phyloP scores from a whole-genome alignment of 2,888 invertebrate genomes.

The Dascillus cervinus region DNA sequence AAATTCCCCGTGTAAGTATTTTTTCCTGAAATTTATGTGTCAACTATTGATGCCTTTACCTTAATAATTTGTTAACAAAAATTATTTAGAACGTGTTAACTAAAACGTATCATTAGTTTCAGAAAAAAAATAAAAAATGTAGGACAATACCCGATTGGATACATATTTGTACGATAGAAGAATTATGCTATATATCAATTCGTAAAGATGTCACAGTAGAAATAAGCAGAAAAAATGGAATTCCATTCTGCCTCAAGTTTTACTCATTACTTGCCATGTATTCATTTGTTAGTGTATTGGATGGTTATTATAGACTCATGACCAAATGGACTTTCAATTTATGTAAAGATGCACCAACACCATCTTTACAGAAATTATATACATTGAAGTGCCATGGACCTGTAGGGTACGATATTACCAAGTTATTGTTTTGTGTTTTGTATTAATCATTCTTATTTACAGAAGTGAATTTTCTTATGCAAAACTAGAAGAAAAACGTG shows the following conservation, averaged over 20 bases:
- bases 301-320: constrained; percentile 81
- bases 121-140: no score
- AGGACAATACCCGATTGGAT: no score
- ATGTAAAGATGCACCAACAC: constrained; percentile 74
- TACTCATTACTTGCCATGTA: constrained; percentile 57
- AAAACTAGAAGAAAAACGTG: constrained; percentile 72
- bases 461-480: constrained; percentile 79
- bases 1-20: no score
- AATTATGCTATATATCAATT: constrained; percentile 74
- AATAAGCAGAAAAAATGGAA: constrained; percentile 69
- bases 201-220: constrained; percentile 65
- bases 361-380: constrained; percentile 65
- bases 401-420: constrained; percentile 58
- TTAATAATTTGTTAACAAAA: no score
- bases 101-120: no score
- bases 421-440: constrained; percentile 6
- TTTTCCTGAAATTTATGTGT: no score
- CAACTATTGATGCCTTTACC: no score
- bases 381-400: constrained; percentile 82
- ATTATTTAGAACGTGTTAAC: no score
- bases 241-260: constrained; percentile 68
- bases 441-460: no score
- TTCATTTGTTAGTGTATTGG: constrained; percentile 73
- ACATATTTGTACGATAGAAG: constrained; percentile 72
- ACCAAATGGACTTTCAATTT: constrained; percentile 88